Evolutionary conservation across 2,113 vertebrate genomes (phyloP).

Genomic region (Solea senegalensis): DNA sequence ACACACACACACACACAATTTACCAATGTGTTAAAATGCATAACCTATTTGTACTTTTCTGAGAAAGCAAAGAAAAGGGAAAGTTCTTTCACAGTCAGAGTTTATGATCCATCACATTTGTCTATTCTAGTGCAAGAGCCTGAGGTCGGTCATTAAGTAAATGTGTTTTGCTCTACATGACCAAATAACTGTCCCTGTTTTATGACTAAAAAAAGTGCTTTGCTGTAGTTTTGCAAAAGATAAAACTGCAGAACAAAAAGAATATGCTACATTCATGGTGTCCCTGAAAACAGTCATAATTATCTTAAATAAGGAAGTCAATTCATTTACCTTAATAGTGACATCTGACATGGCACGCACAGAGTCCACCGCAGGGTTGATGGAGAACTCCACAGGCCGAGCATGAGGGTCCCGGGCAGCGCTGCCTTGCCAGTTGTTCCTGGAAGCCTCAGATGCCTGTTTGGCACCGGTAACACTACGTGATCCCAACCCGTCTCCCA

Average conservation of each 20-base stretch:
- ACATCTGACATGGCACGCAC: constrained; percentile 71
- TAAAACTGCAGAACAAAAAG: too few species aligned
- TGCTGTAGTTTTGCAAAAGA: too few species aligned
- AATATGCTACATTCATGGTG: too few species aligned
- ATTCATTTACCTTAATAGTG: constrained; percentile 61
- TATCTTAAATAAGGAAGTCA: too few species aligned
- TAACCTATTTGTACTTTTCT: too few species aligned
- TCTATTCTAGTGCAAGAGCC: background rate
- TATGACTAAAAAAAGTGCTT: too few species aligned
- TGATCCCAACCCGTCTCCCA: constrained; percentile 79
- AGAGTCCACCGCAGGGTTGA: constrained; percentile 77
- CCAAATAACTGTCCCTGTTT: too few species aligned
- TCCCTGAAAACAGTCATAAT: too few species aligned
- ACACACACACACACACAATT: too few species aligned
- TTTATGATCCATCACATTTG: background rate
- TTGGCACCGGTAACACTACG: constrained; percentile 70
- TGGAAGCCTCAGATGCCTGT: constrained; percentile 51
- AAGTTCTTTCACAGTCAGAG: background rate
- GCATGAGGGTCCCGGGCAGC: background rate
- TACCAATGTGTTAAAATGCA: background rate
- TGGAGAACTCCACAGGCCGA: constrained; percentile 82
- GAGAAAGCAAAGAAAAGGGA: too few species aligned
- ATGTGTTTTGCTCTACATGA: too few species aligned
- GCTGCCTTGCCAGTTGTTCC: constrained; percentile 56
- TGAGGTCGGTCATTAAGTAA: too few species aligned